phyloP scores from a whole-genome alignment of 2,888 invertebrate genomes.

The Biston stratarius region DNA sequence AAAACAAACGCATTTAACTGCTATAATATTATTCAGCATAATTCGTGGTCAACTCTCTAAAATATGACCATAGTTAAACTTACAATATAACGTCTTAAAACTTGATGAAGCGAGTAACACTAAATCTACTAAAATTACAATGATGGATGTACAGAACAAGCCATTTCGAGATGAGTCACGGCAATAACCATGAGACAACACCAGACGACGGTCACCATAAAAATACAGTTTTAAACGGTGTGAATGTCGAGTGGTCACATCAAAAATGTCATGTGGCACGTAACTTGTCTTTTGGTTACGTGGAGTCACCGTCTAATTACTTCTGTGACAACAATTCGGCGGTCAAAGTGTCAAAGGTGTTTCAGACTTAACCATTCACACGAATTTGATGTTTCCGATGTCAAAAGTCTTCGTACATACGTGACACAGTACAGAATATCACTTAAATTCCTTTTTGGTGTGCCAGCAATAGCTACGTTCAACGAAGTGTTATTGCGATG shows the following conservation, averaged over 20 bases:
- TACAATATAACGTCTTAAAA: constrained; percentile 13
- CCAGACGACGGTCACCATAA: constrained; percentile 41
- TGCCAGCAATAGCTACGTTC: background rate
- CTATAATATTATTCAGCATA: background rate
- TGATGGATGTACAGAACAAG: constrained; percentile 46
- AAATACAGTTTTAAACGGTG: constrained; percentile 71
- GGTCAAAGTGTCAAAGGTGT: constrained; percentile 72
- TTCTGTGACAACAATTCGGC: constrained; percentile 55
- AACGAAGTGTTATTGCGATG: background rate
- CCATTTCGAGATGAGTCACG: constrained; percentile 62
- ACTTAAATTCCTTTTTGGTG: background rate
- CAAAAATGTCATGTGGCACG: constrained; percentile 48
- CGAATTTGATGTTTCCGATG: constrained; percentile 46
- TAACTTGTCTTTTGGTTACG: constrained; percentile 53
- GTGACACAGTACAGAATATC: constrained; percentile 28
- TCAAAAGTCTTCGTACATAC: constrained; percentile 41
- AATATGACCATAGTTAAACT: background rate
- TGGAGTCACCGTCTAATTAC: constrained; percentile 71
- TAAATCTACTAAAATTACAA: constrained; percentile 40
- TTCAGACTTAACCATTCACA: constrained; percentile 62
- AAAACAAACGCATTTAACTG: too few species aligned
- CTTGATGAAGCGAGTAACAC: constrained; percentile 40
- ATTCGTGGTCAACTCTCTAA: background rate
- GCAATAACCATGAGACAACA: constrained; percentile 51
- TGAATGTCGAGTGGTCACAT: constrained; percentile 60